Evolutionary conservation across 1,140 invertebrate species (phyloP).

Genomic region (Centruroides sculpturatus): DNA sequence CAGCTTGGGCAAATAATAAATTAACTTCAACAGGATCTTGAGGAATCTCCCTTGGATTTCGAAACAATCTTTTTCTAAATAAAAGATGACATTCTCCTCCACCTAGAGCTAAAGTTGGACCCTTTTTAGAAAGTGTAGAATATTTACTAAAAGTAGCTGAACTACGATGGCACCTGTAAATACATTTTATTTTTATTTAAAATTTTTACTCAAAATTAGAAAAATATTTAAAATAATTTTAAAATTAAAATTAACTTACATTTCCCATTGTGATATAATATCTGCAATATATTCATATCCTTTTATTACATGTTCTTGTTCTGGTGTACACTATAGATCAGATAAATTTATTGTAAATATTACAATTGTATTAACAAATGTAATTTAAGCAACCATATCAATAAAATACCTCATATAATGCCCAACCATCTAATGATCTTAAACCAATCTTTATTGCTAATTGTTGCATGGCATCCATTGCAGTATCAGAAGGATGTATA

Average conservation of each 20-base stretch:
- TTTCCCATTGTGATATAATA: constrained; percentile 84
- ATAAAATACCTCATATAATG: constrained; percentile 51
- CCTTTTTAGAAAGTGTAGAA: constrained; percentile 29
- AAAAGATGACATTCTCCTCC: constrained; percentile 83
- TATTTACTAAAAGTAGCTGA: constrained; percentile 29
- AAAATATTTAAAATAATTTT: no score
- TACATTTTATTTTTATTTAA: background rate
- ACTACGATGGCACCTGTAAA: constrained; percentile 17
- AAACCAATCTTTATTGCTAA: constrained; percentile 79
- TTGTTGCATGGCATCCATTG: constrained; percentile 70
- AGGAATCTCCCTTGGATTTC: constrained; percentile 73
- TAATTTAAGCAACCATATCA: background rate
- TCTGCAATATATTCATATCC: constrained; percentile 87
- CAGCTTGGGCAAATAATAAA: constrained; percentile 86
- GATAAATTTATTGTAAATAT: background rate
- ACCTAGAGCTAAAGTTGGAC: constrained; percentile 36
- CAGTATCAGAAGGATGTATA: constrained; percentile 86
- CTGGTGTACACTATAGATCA: constrained; percentile 49
- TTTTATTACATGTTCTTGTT: constrained; percentile 79
- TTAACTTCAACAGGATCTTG: constrained; percentile 92
- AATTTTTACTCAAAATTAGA: no score
- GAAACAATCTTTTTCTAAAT: constrained; percentile 80
- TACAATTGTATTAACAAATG: background rate
- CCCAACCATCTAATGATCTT: constrained; percentile 75
- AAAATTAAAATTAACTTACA: constrained; percentile 38